These are phyloP conservation scores for Trematomus loennbergii DNA, from an alignment of 2,113 vertebrate genomes.

Conservation along the genomic window DNA sequence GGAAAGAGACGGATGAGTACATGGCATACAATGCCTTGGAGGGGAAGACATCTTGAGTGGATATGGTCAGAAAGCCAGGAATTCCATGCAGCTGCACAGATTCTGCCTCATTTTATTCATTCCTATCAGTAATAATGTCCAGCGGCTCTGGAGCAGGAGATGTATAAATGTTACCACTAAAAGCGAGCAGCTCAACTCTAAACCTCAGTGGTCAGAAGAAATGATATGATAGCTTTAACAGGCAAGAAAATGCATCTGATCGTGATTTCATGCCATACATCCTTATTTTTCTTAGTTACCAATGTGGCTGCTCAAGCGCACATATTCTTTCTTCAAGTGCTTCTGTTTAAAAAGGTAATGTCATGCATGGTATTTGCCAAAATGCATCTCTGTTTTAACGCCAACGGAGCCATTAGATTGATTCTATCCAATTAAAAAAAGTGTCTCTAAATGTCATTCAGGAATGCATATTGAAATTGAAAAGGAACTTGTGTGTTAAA, in stretches of 20 bases:
- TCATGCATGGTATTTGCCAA: slow-evolving; percentile 50
- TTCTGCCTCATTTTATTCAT: slow-evolving; percentile 47
- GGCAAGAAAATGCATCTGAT: slow-evolving; percentile 18
- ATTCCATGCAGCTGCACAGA: slow-evolving; percentile 38
- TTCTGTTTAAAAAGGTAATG: slow-evolving; percentile 45
- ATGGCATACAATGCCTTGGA: slow-evolving; percentile 34
- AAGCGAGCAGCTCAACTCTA: slow-evolving; percentile 30
- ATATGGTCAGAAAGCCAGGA: slow-evolving; percentile 43
- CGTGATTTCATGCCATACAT: slow-evolving; percentile 28
- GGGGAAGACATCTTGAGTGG: slow-evolving; percentile 36
- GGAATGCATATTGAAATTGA: slow-evolving; percentile 59
- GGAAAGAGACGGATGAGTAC: slow-evolving; percentile 22
- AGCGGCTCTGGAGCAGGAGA: slow-evolving; percentile 26
- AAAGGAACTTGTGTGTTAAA: slow-evolving; percentile 65
- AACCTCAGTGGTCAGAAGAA: slow-evolving; percentile 30
- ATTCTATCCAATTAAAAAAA: slow-evolving; percentile 66
- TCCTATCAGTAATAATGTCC: slow-evolving; percentile 50
- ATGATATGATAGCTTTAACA: slow-evolving; percentile 28
- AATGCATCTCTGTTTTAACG: slow-evolving; percentile 36
- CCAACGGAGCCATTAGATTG: slow-evolving; percentile 29
- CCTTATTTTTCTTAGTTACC: slow-evolving; percentile 30
- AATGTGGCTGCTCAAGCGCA: slow-evolving; percentile 13
- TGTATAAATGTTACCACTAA: slow-evolving; percentile 32
- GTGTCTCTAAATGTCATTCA: slow-evolving; percentile 67
- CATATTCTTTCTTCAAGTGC: slow-evolving; percentile 22